Conservation (phyloP, 2,888 invertebrate genomes). For the Oscheius sp. region DNA sequence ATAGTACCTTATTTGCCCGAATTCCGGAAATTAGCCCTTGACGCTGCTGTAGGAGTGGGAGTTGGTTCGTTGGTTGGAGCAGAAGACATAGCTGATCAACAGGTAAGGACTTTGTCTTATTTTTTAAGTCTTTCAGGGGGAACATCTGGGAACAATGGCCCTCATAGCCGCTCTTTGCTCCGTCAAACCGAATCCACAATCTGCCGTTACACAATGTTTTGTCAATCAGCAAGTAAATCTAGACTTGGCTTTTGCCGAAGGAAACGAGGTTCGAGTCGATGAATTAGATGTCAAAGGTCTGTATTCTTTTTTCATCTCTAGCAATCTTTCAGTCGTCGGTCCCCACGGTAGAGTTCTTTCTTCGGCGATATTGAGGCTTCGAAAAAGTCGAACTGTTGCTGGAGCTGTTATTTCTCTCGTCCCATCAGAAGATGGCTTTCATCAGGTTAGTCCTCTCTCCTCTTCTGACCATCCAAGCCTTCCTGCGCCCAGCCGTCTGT, state of each 20-base stretch:
- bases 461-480: not conserved
- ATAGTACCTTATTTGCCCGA: not conserved
- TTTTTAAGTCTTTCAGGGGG: conserved; percentile 75
- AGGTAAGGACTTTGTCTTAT: conserved; percentile 73
- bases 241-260: conserved; percentile 62
- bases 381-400: conserved; percentile 63
- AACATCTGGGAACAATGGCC: conserved; percentile 96
- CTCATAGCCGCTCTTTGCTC: conserved; percentile 84
- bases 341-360: conserved; percentile 32
- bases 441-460: conserved; percentile 44
- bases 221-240: conserved; percentile 61
- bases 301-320: no score
- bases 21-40: conserved; percentile 73
- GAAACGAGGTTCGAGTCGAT: conserved; percentile 56
- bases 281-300: conserved; percentile 57
- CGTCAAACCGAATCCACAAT: conserved; percentile 37
- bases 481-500: not conserved
- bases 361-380: conserved; percentile 23
- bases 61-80: conserved; percentile 89
- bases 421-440: conserved; percentile 56
- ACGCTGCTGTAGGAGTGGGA: conserved; percentile 78
- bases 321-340: conserved; percentile 52
- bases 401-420: conserved; percentile 61
- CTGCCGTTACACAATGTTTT: conserved; percentile 51
- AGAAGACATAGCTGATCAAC: conserved; percentile 91